Base-by-base conservation (phyloP, 2,113 vertebrate species). In the Orthonyx spaldingii region DNA sequence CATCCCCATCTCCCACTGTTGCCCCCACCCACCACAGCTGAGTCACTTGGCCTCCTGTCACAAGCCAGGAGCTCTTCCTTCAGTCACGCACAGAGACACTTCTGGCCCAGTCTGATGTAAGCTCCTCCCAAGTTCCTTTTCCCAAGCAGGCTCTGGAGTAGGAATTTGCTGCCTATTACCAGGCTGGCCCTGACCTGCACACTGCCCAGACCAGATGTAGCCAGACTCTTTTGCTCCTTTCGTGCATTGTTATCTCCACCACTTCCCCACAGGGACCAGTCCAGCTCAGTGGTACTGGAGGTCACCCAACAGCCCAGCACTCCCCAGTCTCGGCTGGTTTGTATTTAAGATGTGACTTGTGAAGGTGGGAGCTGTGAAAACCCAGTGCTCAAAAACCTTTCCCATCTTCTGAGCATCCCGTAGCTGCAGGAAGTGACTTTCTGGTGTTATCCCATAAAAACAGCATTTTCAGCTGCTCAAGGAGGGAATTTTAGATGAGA, bases 31-130 rank as follows among this genome's bases (percentile, higher is more conserved):
- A 83, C 88, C 72, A 47, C 69, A 71, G 10, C 47, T 95, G 94
- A 96, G 59, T 97, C 96, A 96, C 27, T 91, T 70, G 78, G 82
- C 52, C 87, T 90, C 66, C 80, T 64, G 72, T 41, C 76, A 59
- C 89, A 59, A 65, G 61, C 33, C 39, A 19, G 66, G 78, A 63
- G 37, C 61, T 82, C 57, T 75, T 60, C 9, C 32, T 81, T 64
- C 6, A 16, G 53, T 66, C 79, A 75, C 3, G 46, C 53, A 4
- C 35, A 41, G 60, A 80, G 83, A n/a, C 30, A 6, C n/a, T 72
- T 84, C 52, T 37, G 28, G 63, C 75, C 5, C 10, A 56, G 55
- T 7, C 55, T 91, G 82, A 85, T 2, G 4, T 85, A 20, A 88
- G 47, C 50, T 77, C 23, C 17, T 87, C 69, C 33, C 9, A 7